phyloP scores from a whole-genome alignment of 1,140 invertebrate genomes.

The Drosophila nebulosa region DNA sequence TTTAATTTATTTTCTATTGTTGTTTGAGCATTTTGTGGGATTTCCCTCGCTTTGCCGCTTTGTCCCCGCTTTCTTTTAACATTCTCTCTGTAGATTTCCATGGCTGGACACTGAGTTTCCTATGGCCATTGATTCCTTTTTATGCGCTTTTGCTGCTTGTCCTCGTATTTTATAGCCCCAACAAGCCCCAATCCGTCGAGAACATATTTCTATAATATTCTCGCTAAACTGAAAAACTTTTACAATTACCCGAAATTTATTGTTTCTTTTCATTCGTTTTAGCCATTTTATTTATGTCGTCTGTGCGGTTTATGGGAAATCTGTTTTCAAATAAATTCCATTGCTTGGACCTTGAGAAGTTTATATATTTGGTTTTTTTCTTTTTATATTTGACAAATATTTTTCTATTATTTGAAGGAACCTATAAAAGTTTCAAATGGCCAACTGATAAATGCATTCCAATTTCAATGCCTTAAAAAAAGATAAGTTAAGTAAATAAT shows the following conservation, averaged over 20 bases:
- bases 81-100: neutral
- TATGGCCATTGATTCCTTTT: neutral
- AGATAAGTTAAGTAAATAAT: too few relatives aligned
- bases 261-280: conserved; percentile 19
- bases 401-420: too few relatives aligned
- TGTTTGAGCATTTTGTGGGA: conserved; percentile 66
- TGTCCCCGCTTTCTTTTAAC: conserved; percentile 48
- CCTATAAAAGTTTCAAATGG: too few relatives aligned
- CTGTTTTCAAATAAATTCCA: conserved; percentile 3
- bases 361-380: conserved; percentile 33
- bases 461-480: too few relatives aligned
- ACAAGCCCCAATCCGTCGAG: conserved; percentile 40
- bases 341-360: neutral
- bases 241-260: conserved; percentile 53
- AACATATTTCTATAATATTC: conserved; percentile 75
- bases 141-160: neutral
- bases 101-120: neutral
- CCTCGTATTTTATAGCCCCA: conserved; percentile 36
- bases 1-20: conserved; percentile 78
- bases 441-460: too few relatives aligned
- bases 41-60: conserved; percentile 56
- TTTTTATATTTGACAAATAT: neutral
- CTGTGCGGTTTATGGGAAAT: conserved; percentile 13
- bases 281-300: conserved; percentile 59
- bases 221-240: conserved; percentile 75